Evolutionary conservation across 1,140 invertebrate genomes (phyloP), one percentile per base, ranked within the genome.

Genomic region (Adoxophyes honmai): DNA sequence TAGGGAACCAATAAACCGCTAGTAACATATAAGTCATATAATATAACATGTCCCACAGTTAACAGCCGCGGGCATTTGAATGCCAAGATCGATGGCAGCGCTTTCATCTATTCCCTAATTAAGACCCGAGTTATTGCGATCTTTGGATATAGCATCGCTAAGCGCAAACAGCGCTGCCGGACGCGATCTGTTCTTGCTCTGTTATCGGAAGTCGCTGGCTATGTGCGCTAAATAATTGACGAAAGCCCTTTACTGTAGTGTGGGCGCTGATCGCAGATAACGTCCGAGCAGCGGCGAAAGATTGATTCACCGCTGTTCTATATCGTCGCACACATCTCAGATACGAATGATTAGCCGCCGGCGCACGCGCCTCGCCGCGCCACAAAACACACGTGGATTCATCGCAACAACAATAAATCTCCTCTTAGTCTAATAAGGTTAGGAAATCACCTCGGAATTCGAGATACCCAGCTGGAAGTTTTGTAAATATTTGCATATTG

Each of bases 401-500:
- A 67, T 55, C 62, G 63, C 60, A 68, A 72, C 64, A 70, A 71
- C 66, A 68, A 84, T 86, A 86, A 84, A 86, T 86, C 75, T 76
- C 57, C 59, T n/a, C n/a, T n/a, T n/a, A n/a, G n/a, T n/a, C n/a
- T n/a, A n/a, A n/a, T n/a, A n/a, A n/a, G n/a, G n/a, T n/a, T n/a
- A n/a, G n/a, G n/a, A n/a, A n/a, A n/a, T n/a, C n/a, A n/a, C n/a
- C n/a, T n/a, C n/a, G n/a, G n/a, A n/a, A n/a, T n/a, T n/a, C n/a
- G n/a, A n/a, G n/a, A n/a, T n/a, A n/a, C n/a, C n/a, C n/a, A n/a
- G n/a, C n/a, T n/a, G n/a, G n/a, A n/a, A n/a, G n/a, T n/a, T n/a
- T n/a, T n/a, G n/a, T n/a, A n/a, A n/a, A n/a, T n/a, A n/a, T n/a
- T n/a, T n/a, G n/a, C n/a, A n/a, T n/a, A n/a, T n/a, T n/a, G n/a